Evolutionary conservation across 2,888 invertebrate species (phyloP).

Genomic region (Spodoptera littoralis): DNA sequence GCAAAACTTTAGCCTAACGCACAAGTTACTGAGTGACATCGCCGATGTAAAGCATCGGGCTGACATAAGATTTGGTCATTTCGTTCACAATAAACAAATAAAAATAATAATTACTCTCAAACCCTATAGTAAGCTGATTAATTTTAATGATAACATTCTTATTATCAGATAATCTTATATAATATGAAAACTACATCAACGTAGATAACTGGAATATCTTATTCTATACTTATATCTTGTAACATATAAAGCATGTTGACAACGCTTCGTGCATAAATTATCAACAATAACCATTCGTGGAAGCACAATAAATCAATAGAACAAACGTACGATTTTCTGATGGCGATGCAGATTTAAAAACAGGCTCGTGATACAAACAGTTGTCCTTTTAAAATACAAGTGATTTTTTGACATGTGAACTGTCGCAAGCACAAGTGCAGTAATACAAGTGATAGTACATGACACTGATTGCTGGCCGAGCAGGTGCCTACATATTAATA

Average conservation of each 20-base stretch:
- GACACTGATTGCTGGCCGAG: no score
- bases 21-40: slow-evolving; percentile 17
- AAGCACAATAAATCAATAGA: slow-evolving; percentile 78
- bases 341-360: slow-evolving; percentile 31
- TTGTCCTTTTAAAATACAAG: not conserved
- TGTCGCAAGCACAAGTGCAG: not conserved
- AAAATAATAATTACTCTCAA: slow-evolving; percentile 33
- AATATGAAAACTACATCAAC: slow-evolving; percentile 45
- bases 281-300: slow-evolving; percentile 75
- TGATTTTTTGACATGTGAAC: not conserved
- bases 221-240: slow-evolving; percentile 38
- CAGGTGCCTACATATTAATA: not conserved
- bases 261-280: slow-evolving; percentile 68
- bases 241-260: slow-evolving; percentile 57
- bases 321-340: slow-evolving; percentile 62
- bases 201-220: slow-evolving; percentile 41
- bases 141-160: slow-evolving; percentile 42
- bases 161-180: slow-evolving; percentile 32
- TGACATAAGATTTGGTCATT: slow-evolving; percentile 49
- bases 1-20: slow-evolving; percentile 24
- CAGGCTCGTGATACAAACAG: slow-evolving; percentile 2
- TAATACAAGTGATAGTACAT: not conserved
- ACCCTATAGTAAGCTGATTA: slow-evolving; percentile 29
- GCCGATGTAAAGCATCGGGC: slow-evolving; percentile 13
- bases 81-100: slow-evolving; percentile 28